Base-by-base conservation (phyloP, 2,888 invertebrate species). In the Calliopum simillimum region DNA sequence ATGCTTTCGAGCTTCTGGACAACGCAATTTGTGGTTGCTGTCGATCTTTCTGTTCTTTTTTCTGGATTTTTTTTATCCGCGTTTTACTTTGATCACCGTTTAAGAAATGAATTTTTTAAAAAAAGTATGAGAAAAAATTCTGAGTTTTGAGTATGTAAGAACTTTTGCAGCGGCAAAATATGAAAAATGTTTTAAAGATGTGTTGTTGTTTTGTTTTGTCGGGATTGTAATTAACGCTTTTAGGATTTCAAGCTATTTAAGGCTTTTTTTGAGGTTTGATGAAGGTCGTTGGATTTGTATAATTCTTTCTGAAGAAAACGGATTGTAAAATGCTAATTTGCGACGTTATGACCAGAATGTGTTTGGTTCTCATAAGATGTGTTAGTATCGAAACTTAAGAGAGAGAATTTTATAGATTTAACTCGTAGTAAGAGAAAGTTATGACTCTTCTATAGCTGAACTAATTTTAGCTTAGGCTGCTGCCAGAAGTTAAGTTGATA, bases 1-100 rank as follows among this genome's bases (percentile, higher is more conserved):
- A 84, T 85, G 83, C 80, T 85, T 85, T 85, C 81, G 84, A 85
- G 84, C 84, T 84, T 84, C 84, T 84, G 84, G 83, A 85, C 83
- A 85, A 85, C 84, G 84, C 84, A 82, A 84, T 84, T 81, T 84
- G 81, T 75, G 82, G 78, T 79, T 70, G 59, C 13, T 49, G 6
- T 33, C 23, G 65, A 65, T 16, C 21, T 23, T 46, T 33, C 8
- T 33, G 5, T 33, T 33, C 5, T 8, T 14, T 5, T 43, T 13
- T 19, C 41, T 23, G 63, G 16, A 33, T 33, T 14, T 5, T 43
- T 12, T 21, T 23, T n/a, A 33, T 43, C 16, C 65, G 49, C 49
- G 14, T 16, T 55, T 11, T 64, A 13, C 65, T 55, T 65, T 62
- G 51, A 53, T 59, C 55, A 47, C 62, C 67, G 58, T 70, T 58